These are phyloP conservation scores for Neoscelio sp. DNA, from an alignment of 2,888 invertebrate species.

Conservation along the genomic window DNA sequence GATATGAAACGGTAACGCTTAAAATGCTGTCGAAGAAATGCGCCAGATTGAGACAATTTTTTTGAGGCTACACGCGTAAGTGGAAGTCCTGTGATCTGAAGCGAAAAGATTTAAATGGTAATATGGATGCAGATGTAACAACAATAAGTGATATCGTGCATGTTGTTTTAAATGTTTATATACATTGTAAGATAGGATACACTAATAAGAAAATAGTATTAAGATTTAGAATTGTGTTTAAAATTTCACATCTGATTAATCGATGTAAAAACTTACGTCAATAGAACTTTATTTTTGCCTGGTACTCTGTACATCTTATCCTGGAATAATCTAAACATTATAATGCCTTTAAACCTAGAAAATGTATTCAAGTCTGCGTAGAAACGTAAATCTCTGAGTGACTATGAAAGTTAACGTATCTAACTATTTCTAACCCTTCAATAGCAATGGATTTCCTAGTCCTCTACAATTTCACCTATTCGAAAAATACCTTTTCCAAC, in stretches of 20 bases:
- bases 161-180: conserved; percentile 41
- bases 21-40: conserved; percentile 28
- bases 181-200: conserved; percentile 18
- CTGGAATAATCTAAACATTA: not conserved
- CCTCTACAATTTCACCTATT: conserved; percentile 17
- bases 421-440: too few relatives aligned
- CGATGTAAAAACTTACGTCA: too few relatives aligned
- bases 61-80: conserved; percentile 22
- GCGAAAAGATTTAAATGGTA: conserved; percentile 44
- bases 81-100: conserved; percentile 60
- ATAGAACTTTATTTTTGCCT: too few relatives aligned
- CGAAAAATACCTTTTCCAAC: conserved; percentile 17
- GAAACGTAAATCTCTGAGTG: conserved; percentile 29
- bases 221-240: too few relatives aligned
- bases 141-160: conserved; percentile 40
- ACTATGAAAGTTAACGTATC: conserved; percentile 17
- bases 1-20: conserved; percentile 60
- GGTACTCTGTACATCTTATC: too few relatives aligned
- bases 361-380: not conserved
- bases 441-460: too few relatives aligned
- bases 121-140: conserved; percentile 28
- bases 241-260: too few relatives aligned
- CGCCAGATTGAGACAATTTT: conserved; percentile 48
- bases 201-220: too few relatives aligned
- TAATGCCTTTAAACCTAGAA: conserved; percentile 19